Conservation (phyloP, 2,113 vertebrate genomes). For the Tenebrosternarchus preto region DNA sequence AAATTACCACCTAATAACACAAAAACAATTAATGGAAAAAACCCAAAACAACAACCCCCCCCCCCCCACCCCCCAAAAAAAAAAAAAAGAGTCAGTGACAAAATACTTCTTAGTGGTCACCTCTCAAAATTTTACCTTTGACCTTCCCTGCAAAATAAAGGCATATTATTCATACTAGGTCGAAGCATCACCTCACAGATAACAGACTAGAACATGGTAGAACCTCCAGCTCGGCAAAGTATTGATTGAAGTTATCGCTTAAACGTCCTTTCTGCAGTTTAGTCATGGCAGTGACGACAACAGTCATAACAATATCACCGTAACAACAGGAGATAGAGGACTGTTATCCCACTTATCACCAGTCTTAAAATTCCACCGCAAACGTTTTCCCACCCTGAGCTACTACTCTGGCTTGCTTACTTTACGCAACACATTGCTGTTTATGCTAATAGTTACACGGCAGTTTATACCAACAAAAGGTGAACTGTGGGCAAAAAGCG, state of each 20-base stretch:
- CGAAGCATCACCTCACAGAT: neutral
- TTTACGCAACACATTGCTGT: neutral
- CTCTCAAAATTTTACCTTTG: constrained; percentile 6
- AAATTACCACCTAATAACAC: too few relatives aligned
- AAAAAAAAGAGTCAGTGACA: too few relatives aligned
- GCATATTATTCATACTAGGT: too few relatives aligned
- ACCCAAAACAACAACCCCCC: neutral
- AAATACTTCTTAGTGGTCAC: neutral
- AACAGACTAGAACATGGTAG: neutral
- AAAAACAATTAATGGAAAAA: too few relatives aligned
- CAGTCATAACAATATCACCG: neutral
- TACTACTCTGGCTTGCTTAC: too few relatives aligned
- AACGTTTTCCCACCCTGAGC: neutral
- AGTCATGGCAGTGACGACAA: neutral
- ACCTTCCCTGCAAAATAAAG: neutral
- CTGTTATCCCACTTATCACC: neutral
- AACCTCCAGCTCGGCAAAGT: neutral
- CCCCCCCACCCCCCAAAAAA: neutral
- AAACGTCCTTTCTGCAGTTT: neutral
- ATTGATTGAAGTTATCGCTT: constrained; percentile 21
- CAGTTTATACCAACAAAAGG: neutral
- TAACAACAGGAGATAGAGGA: neutral
- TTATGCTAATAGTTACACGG: neutral
- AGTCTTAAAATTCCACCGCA: neutral
- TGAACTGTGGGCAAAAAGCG: neutral